Evolutionary conservation across 2,797 vertebrate species (phyloP).

Genomic region (Iguana delicatissima): DNA sequence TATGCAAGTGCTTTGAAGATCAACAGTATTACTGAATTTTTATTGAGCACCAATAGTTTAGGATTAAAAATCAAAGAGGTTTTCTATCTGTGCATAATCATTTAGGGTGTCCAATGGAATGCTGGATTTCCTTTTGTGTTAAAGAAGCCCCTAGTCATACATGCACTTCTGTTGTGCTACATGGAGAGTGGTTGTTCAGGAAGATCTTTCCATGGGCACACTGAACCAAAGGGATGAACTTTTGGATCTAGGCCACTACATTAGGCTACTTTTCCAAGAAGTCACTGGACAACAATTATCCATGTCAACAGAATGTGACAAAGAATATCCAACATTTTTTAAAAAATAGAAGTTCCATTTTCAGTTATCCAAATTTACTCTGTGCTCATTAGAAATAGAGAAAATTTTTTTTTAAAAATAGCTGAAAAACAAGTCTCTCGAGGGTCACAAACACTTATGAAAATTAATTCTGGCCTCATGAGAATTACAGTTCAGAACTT

Average conservation of each 20-base stretch:
- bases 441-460: too few species aligned
- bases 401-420: too few species aligned
- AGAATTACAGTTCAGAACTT: too few species aligned
- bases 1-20: too few species aligned
- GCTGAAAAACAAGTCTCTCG: too few species aligned
- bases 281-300: background rate
- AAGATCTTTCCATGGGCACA: background rate
- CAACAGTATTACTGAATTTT: too few species aligned
- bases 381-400: too few species aligned
- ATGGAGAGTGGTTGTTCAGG: background rate
- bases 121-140: background rate
- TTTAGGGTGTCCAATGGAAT: background rate
- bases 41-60: background rate
- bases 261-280: background rate
- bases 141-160: background rate
- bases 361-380: too few species aligned
- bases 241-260: background rate
- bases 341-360: too few species aligned
- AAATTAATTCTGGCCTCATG: too few species aligned
- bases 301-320: background rate
- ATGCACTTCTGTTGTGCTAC: background rate
- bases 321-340: too few species aligned
- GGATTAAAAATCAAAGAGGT: background rate
- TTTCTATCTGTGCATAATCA: background rate
- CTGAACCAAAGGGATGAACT: background rate